These are phyloP conservation scores for Tetranychus urticae DNA, from an alignment of 1,140 invertebrate genomes.

Conservation along the genomic window DNA sequence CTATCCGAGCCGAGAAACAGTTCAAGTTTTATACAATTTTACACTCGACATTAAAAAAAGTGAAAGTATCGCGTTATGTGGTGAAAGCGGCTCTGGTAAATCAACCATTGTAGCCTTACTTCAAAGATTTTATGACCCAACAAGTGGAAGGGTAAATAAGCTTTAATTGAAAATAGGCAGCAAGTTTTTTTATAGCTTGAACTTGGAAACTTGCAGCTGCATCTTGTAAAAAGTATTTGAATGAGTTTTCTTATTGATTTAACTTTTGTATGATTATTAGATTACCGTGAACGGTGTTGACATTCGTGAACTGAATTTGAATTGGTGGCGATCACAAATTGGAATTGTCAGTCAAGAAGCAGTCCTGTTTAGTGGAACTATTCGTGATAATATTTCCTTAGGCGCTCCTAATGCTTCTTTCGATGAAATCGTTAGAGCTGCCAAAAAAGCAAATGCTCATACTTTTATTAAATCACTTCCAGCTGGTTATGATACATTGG, in stretches of 20 bases:
- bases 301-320: slow-evolving; percentile 21
- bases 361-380: slow-evolving; percentile 13
- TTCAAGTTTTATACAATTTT: slow-evolving; percentile 57
- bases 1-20: slow-evolving; percentile 60
- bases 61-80: slow-evolving; percentile 76
- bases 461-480: slow-evolving; percentile 62
- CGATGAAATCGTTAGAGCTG: slow-evolving; percentile 41
- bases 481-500: slow-evolving; percentile 54
- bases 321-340: slow-evolving; percentile 25
- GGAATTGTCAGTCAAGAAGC: slow-evolving; percentile 46
- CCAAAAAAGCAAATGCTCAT: slow-evolving; percentile 65
- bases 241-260: too few relatives aligned
- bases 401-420: slow-evolving; percentile 35
- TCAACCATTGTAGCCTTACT: slow-evolving; percentile 5
- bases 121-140: slow-evolving; percentile 46
- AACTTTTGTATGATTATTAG: too few relatives aligned
- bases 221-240: too few relatives aligned
- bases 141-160: background rate
- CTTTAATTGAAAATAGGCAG: too few relatives aligned
- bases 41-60: slow-evolving; percentile 53
- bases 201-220: too few relatives aligned
- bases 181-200: too few relatives aligned
- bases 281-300: slow-evolving; percentile 13
- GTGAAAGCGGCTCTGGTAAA: slow-evolving; percentile 42
- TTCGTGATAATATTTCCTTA: slow-evolving; percentile 79